These are phyloP conservation scores for Drepanosiphum platanoidis DNA, from an alignment of 2,888 invertebrate genomes.

Conservation along the genomic window DNA sequence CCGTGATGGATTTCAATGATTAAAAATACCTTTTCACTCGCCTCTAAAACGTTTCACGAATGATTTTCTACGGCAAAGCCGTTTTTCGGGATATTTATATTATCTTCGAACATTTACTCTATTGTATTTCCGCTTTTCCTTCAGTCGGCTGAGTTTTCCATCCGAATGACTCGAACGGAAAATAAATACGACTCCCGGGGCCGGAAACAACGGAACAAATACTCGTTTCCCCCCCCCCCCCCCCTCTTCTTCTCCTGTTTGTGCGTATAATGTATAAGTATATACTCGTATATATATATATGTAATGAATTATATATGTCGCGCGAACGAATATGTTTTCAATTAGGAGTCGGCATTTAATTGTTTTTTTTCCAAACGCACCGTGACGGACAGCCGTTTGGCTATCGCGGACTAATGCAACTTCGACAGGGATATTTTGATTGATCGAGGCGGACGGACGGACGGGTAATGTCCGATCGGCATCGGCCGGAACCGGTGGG, in stretches of 20 bases:
- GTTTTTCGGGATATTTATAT: constrained; percentile 10
- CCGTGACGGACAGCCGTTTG: not conserved
- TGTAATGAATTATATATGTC: not conserved
- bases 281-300: not conserved
- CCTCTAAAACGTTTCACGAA: not conserved
- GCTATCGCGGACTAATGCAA: not conserved
- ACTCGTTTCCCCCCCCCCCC: too few relatives aligned
- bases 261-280: not conserved
- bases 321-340: not conserved
- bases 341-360: not conserved
- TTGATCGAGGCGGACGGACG: not conserved
- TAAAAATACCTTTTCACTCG: constrained; percentile 20
- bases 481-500: not conserved
- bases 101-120: constrained; percentile 6
- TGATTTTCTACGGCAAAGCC: not conserved
- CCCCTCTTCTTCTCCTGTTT: constrained; percentile 4
- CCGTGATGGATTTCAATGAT: constrained; percentile 1
- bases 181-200: constrained; percentile 13
- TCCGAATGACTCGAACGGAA: constrained; percentile 21
- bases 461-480: not conserved
- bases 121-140: constrained; percentile 26
- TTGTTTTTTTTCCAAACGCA: not conserved
- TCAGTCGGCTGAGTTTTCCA: constrained; percentile 7
- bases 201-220: constrained; percentile 23
- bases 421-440: not conserved